Base-by-base conservation (phyloP, 2,113 vertebrate genomes). In the Tragelaphus imberbis region DNA sequence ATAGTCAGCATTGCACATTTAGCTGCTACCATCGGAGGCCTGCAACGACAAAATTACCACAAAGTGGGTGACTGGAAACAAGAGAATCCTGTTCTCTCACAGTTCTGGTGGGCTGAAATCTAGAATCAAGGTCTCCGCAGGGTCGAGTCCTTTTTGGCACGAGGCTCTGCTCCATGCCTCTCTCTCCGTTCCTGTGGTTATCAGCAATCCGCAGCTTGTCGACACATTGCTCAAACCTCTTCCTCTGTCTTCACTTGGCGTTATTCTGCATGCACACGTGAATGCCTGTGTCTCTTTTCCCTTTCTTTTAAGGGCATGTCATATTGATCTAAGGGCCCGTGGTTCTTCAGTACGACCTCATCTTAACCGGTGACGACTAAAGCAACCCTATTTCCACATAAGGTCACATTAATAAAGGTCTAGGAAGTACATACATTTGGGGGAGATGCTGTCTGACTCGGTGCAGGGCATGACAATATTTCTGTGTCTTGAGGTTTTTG, bases 401-500 rank as follows among this genome's bases (percentile, higher is more conserved):
- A 94, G 10, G 8, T 53, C 88, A 47, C 30, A 28, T 94, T 65
- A 59, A 77, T 21, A 53, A 95, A 36, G 80, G 90, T 71, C 63
- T 75, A 6, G 28, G 47, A 65, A 95, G 16, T 6, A 25, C 21
- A 17, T 23, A 28, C 21, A 15, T 88, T 95, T 97, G 25, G 5
- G 12, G 44, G 36, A n/a, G 3, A 9, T 7, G 21, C 6, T 79
- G 15, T 53, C 71, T 15, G 63, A 49, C 12, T 33, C 11, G 56
- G 17, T 28, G 36, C 0, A 91, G 21, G n/a, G 6, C n/a, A 55
- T 55, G 71, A 21, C 16, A 82, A 36, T 84, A 36, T 87, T 95
- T 87, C 82, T 59, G 56, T 79, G 44, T 85, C 25, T 27, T 84
- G 36, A 88, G 25, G 12, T 94, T 96, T 68, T 88, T 85, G 23